Percentiles rank a stretch among this genome's conserved stretches.
phyloP scores from a whole-genome alignment of 2,888 invertebrate species.

The Digitonthophagus gazella region DNA sequence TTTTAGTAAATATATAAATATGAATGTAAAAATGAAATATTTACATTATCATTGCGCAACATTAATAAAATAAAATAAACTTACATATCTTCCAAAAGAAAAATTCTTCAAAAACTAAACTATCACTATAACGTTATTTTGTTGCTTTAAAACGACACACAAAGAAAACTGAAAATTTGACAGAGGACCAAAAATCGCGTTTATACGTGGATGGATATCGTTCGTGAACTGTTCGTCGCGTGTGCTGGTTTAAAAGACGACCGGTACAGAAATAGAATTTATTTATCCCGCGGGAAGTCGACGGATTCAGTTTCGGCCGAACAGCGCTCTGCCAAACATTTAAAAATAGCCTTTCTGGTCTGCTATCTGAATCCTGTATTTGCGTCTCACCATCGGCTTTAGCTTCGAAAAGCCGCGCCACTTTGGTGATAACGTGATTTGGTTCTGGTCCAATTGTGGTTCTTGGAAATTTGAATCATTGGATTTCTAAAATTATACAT shows the following conservation, averaged over 20 bases:
- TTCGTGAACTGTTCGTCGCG: slow-evolving; percentile 18
- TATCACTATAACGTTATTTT: neutral
- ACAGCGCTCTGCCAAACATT: slow-evolving; percentile 23
- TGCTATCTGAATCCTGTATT: neutral
- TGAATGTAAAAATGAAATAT: too few relatives aligned
- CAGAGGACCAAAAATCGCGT: slow-evolving; percentile 15
- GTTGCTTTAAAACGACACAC: slow-evolving; percentile 2
- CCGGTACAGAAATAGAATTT: slow-evolving; percentile 30
- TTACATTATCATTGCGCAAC: too few relatives aligned
- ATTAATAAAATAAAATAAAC: too few relatives aligned
- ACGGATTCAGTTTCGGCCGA: slow-evolving; percentile 20
- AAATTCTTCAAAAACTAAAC: too few relatives aligned
- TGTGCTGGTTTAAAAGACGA: neutral
- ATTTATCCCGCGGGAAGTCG: slow-evolving; percentile 30
- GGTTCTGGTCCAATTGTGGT: too few relatives aligned
- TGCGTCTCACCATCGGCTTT: neutral
- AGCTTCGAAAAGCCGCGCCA: too few relatives aligned
- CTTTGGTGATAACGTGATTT: too few relatives aligned
- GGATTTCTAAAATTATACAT: too few relatives aligned
- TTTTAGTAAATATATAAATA: too few relatives aligned
- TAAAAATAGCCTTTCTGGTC: slow-evolving; percentile 19
- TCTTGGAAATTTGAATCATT: too few relatives aligned
- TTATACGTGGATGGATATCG: slow-evolving; percentile 16
- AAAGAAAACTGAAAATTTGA: slow-evolving; percentile 8
- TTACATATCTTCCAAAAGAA: too few relatives aligned